Conservation (phyloP, 2,113 vertebrate genomes). For the Notiomystis cincta region DNA sequence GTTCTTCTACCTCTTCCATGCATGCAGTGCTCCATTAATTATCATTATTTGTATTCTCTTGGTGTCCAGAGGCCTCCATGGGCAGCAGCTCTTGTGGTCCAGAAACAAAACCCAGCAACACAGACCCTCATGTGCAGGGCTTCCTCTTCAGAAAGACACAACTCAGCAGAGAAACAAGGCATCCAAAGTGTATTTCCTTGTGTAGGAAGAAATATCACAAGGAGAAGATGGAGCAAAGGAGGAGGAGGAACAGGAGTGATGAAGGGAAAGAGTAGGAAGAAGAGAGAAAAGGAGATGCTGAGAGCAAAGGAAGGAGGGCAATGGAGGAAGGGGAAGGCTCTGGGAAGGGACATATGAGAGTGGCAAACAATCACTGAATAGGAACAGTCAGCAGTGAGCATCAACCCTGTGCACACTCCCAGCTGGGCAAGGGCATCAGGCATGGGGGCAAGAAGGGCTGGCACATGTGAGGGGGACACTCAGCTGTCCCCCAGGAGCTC, state of each 20-base stretch:
- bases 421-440: not conserved
- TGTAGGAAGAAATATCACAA: not conserved
- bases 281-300: not conserved
- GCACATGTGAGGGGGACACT: not conserved
- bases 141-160: not conserved
- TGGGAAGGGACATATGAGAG: not conserved
- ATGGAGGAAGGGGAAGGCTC: not conserved
- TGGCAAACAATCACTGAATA: accelerated
- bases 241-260: not conserved
- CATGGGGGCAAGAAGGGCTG: accelerated
- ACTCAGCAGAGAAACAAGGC: not conserved
- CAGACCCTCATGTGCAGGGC: not conserved
- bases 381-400: not conserved
- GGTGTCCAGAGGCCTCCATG: not conserved
- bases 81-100: not conserved
- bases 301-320: not conserved
- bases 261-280: not conserved
- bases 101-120: not conserved
- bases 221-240: not conserved
- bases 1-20: not conserved
- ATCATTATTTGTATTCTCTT: not conserved
- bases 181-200: not conserved
- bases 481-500: not conserved
- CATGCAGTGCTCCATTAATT: not conserved
- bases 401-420: accelerated